Percentiles rank a stretch among this genome's conserved stretches.
These are phyloP conservation scores for Calephelis nemesis DNA, from an alignment of 1,140 invertebrate species.

Conservation along the genomic window DNA sequence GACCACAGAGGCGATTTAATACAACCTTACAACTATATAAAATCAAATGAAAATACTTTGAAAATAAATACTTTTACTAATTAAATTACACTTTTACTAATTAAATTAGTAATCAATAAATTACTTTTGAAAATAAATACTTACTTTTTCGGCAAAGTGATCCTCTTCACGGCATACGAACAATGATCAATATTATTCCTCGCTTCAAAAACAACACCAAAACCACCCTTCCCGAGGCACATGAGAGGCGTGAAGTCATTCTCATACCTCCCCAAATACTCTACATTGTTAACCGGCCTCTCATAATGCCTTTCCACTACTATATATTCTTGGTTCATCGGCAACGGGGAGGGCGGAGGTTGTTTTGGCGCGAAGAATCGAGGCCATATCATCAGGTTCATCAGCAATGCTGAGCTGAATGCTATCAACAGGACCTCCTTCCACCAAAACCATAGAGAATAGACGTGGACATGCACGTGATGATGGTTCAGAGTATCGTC, in stretches of 20 bases:
- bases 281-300: constrained; percentile 44
- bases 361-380: constrained; percentile 54
- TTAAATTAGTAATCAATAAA: too few relatives aligned
- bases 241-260: constrained; percentile 92
- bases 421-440: constrained; percentile 69
- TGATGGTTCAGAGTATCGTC: constrained; percentile 50
- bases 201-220: constrained; percentile 97
- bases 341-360: constrained; percentile 38
- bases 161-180: constrained; percentile 97
- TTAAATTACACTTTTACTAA: too few relatives aligned
- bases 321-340: constrained; percentile 47
- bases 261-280: constrained; percentile 87
- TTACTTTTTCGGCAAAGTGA: constrained; percentile 91
- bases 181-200: constrained; percentile 97
- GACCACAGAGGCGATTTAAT: too few relatives aligned
- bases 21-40: too few relatives aligned
- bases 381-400: constrained; percentile 72
- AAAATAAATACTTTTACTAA: constrained; percentile 42
- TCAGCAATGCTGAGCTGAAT: constrained; percentile 57
- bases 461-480: constrained; percentile 73
- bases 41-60: too few relatives aligned
- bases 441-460: constrained; percentile 91
- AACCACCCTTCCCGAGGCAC: constrained; percentile 95
- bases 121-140: constrained; percentile 25
- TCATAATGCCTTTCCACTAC: constrained; percentile 71